A percentile compares a stretch with the other conserved stretches of the same genome.
Conservation (phyloP, 2,113 vertebrate species). For the Nerophis lumbriciformis region DNA sequence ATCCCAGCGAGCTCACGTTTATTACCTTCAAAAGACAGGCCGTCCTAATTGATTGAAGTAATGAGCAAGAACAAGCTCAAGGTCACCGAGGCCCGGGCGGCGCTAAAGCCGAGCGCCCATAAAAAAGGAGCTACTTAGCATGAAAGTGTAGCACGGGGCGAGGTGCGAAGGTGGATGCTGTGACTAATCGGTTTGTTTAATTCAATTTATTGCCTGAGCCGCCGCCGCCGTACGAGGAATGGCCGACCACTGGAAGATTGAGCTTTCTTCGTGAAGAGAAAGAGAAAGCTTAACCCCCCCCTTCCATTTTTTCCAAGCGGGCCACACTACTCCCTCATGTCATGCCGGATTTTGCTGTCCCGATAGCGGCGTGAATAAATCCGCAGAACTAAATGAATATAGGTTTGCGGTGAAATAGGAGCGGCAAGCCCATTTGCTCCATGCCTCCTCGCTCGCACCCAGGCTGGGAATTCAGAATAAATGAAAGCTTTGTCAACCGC, state of each 20-base stretch:
- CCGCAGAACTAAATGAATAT: constrained; percentile 72
- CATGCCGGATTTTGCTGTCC: constrained; percentile 60
- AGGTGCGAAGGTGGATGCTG: constrained; percentile 69
- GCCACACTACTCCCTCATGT: constrained; percentile 61
- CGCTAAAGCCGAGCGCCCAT: constrained; percentile 41
- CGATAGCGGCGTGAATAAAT: constrained; percentile 61
- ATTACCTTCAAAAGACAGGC: constrained; percentile 62
- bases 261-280: constrained; percentile 63
- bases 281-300: constrained; percentile 59
- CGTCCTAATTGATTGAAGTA: constrained; percentile 73
- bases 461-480: constrained; percentile 57
- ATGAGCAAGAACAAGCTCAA: constrained; percentile 70
- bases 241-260: constrained; percentile 60
- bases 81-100: constrained; percentile 46
- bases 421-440: constrained; percentile 62
- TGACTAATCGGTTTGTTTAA: constrained; percentile 76
- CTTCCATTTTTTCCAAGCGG: constrained; percentile 34
- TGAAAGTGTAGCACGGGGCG: constrained; percentile 67
- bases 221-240: constrained; percentile 53
- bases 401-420: constrained; percentile 59
- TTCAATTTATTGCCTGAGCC: constrained; percentile 67
- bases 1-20: constrained; percentile 76
- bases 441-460: constrained; percentile 57
- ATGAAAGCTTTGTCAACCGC: constrained; percentile 70
- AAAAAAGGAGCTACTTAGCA: constrained; percentile 62